Base-by-base conservation (phyloP, 2,888 invertebrate species). In the Orthosia incerta region DNA sequence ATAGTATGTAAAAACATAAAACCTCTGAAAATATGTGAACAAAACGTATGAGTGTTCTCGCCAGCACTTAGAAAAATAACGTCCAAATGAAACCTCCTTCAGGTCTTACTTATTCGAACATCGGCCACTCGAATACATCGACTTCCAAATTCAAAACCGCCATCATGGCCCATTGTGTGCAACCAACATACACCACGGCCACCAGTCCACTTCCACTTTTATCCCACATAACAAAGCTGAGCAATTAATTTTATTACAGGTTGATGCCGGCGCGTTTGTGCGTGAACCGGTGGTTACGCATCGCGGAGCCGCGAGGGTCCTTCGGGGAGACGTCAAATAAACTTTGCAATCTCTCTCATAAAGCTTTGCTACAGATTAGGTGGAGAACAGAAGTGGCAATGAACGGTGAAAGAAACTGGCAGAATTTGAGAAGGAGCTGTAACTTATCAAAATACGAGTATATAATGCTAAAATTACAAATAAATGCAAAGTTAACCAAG, bases 171-270 rank as follows among this genome's bases (percentile, higher is more conserved):
- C 53, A 80, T 64, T 80, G 51, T 62, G 48, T 64, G 15, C 2
- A 26, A 23, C 31, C 11, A 48, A 50, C 45, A 55, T 46, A 60
- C 11, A 16, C 39, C 56, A 20, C 4, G 48, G 23, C 51, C 11
- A 23, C 53, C 63, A 71, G 45, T 55, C 56, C 56, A 62, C 62
- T 50, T 57, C 31, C 50, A 82, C 55, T 82, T 83, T 79, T 83
- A 82, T 76, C 60, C 74, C 74, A 67, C 63, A 61, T 61, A 71
- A 81, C 81, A 79, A 81, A 81, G 74, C 83, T 83, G 77, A 80
- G 90, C 89, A 91, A 90, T 92, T 91, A 92, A 91, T 91, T 91
- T 91, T 89, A 92, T 92, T 91, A 89, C 89, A 87, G 88, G 86
- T 87, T 84, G 85, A 85, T 85, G 86, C 80, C 76, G 82, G 84